phyloP scores from a whole-genome alignment of 2,113 vertebrate genomes.

The Ageneiosus marmoratus region DNA sequence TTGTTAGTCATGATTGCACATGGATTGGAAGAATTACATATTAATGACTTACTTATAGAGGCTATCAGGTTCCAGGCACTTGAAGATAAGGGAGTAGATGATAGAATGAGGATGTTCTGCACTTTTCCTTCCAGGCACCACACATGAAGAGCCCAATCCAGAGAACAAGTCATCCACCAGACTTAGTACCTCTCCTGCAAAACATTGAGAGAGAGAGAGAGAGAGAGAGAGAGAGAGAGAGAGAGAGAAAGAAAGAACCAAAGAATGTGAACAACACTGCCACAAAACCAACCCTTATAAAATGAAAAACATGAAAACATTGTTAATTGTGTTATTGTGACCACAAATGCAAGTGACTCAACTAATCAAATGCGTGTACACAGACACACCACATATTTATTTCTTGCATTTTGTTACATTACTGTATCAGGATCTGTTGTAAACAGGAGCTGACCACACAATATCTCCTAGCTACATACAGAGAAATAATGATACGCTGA shows the following conservation, averaged over 20 bases:
- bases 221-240: constrained; percentile 33
- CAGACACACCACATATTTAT: constrained; percentile 22
- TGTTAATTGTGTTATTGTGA: constrained; percentile 12
- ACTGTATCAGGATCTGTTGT: constrained; percentile 55
- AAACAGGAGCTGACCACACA: constrained; percentile 40
- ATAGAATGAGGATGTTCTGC: constrained; percentile 82
- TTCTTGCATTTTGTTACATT: not conserved
- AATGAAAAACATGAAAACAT: constrained; percentile 20
- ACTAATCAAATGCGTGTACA: not conserved
- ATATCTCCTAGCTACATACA: not conserved
- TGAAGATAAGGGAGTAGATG: constrained; percentile 95
- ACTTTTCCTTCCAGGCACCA: constrained; percentile 86
- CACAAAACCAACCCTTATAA: constrained; percentile 13
- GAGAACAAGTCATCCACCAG: constrained; percentile 93
- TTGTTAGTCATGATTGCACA: no score
- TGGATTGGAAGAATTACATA: not conserved
- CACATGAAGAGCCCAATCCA: constrained; percentile 90
- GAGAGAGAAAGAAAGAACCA: not conserved
- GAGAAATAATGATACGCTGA: constrained; percentile 9
- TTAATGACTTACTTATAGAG: constrained; percentile 89
- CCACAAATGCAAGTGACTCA: constrained; percentile 24
- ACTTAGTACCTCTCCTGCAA: constrained; percentile 92
- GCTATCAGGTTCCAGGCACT: constrained; percentile 97
- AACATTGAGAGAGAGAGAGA: constrained; percentile 52
- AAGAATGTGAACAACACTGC: not conserved